Evolutionary conservation across 2,797 vertebrate genomes (phyloP), one percentile per base, ranked within the genome.

Genomic region (Fistularia tabacaria): DNA sequence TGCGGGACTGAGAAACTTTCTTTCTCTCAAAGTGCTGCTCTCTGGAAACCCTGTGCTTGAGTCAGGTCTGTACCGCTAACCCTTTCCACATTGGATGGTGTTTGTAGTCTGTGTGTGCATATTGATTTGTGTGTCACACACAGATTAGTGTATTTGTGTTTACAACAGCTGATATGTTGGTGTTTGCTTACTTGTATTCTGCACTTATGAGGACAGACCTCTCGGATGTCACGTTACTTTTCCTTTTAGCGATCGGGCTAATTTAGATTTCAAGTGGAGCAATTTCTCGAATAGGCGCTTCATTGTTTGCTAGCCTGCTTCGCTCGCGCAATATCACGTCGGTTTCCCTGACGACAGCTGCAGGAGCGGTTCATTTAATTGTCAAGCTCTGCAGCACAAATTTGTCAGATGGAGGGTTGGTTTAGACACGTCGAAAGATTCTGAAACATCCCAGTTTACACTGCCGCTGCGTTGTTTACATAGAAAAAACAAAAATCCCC

Each of bases 31-130:
- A 90, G 86, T 89, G 91, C 91, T 92, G 91, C 91, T 88, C 65
- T 82, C 85, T 89, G 91, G 90, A 87, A 91, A 90, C 80, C 89
- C 89, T 71, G 84, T 89, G 81, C 88, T 91, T 86, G 87, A 77
- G 71, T 88, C 89, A 92, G 91, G 91, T 92, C 85, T 92, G 91
- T 92, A 92, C 79, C 36, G 81, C 83, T 86, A 86, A 88, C 79
- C 71, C 77, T 76, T 48, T 63, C 73, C 45, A 73, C 79, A 25
- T 5, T 76, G 41, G 69, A 14, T 76, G 59, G 59, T 80, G 66
- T 83, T n/a, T 6, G 77, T 82, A 62, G 58, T 51, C 85, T 65
- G 38, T 62, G 65, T 79, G 66, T 60, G 75, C 77, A 73, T 76
- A 54, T 70, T 54, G 41, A 44, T 76, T 64, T 69, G 40, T 68